Percentiles rank a stretch among this genome's conserved stretches.
Conservation (phyloP, 1,140 invertebrate genomes). For the Steinernema feltiae region DNA sequence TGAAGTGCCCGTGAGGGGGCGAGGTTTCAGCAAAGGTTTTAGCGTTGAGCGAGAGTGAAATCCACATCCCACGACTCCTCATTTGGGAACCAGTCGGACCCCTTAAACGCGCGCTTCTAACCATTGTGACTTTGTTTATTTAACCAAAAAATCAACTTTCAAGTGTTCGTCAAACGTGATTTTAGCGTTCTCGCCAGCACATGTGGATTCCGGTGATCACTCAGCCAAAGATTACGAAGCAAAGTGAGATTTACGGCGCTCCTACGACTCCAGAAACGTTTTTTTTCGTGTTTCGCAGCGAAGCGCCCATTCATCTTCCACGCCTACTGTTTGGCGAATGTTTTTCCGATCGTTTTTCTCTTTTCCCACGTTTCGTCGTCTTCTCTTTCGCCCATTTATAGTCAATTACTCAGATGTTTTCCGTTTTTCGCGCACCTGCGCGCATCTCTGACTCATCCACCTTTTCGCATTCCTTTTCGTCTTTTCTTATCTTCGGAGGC, state of each 20-base stretch:
- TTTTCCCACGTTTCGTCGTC: not conserved
- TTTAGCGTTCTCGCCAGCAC: no score
- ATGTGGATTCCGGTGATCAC: no score
- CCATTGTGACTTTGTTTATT: no score
- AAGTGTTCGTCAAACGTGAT: not conserved
- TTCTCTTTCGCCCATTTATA: not conserved
- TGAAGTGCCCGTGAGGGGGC: no score
- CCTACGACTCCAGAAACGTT: not conserved
- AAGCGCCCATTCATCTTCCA: no score
- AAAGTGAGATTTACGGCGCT: no score
- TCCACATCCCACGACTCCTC: not conserved
- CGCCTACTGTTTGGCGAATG: not conserved
- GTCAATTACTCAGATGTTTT: slow-evolving; percentile 2
- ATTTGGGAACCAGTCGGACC: no score
- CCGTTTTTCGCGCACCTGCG: not conserved
- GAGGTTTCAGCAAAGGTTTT: no score
- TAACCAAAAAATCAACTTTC: no score
- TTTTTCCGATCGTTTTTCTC: not conserved
- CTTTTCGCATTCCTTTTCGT: not conserved
- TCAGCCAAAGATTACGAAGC: no score
- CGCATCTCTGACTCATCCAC: not conserved
- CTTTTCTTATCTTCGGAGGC: not conserved
- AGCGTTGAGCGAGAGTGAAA: not conserved
- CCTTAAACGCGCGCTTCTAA: no score
- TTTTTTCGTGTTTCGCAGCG: not conserved